These are phyloP conservation scores for Acronicta psi DNA, from an alignment of 2,888 invertebrate species.

Conservation along the genomic window DNA sequence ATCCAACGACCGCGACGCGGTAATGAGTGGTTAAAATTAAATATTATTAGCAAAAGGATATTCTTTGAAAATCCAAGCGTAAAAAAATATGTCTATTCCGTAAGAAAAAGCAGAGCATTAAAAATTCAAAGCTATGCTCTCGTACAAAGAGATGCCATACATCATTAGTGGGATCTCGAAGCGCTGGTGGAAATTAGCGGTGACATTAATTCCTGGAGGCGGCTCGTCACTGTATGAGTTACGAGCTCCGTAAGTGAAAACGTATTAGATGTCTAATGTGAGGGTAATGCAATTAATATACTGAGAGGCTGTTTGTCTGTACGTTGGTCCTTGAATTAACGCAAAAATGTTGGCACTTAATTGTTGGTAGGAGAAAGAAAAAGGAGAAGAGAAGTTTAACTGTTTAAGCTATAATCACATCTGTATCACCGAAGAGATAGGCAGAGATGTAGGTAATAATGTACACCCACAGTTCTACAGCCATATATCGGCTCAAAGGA, in stretches of 20 bases:
- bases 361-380: too few species aligned
- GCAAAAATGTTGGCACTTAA: background rate
- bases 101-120: background rate
- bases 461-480: too few species aligned
- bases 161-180: constrained; percentile 6
- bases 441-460: too few species aligned
- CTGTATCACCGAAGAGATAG: too few species aligned
- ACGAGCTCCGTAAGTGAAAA: constrained; percentile 13
- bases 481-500: too few species aligned
- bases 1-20: too few species aligned
- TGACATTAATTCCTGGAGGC: constrained; percentile 30
- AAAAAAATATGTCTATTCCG: too few species aligned
- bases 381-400: too few species aligned
- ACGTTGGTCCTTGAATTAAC: background rate
- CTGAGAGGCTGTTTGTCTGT: background rate
- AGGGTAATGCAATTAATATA: background rate
- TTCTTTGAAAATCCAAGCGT: too few species aligned
- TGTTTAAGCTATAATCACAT: too few species aligned
- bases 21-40: too few species aligned
- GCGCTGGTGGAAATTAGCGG: constrained; percentile 12
- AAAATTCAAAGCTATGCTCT: background rate
- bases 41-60: background rate
- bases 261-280: constrained; percentile 1
- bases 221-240: constrained; percentile 31
- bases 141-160: background rate